These are phyloP conservation scores for Sarcoramphus papa DNA, from an alignment of 2,797 vertebrate genomes.

Conservation along the genomic window DNA sequence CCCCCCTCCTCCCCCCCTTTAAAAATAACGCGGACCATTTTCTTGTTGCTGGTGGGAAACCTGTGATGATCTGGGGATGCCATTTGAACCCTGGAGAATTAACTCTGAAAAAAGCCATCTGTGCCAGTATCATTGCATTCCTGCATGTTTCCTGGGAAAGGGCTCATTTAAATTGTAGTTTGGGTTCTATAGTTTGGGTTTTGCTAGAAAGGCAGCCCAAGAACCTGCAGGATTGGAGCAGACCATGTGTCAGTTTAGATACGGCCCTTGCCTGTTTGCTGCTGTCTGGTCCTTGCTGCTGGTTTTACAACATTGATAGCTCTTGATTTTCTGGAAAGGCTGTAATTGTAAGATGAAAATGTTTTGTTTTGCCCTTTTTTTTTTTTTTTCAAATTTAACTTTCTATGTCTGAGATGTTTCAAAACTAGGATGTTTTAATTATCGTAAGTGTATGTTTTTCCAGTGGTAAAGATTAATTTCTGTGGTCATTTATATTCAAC, in stretches of 20 bases:
- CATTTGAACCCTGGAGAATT: background rate
- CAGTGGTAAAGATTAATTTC: background rate
- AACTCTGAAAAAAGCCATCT: background rate
- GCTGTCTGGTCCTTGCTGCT: background rate
- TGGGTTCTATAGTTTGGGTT: background rate
- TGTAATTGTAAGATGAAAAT: background rate
- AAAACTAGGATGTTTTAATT: background rate
- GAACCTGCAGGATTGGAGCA: background rate
- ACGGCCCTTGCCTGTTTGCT: rapidly evolving
- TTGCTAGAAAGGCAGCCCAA: background rate
- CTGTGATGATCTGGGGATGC: background rate
- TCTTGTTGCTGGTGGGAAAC: background rate
- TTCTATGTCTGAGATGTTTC: background rate
- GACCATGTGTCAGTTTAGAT: background rate
- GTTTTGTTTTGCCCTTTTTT: background rate
- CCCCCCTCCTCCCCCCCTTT: rapidly evolving
- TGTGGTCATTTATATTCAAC: background rate
- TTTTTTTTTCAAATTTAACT: background rate
- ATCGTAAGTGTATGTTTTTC: background rate
- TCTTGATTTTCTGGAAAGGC: background rate
- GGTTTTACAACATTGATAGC: background rate
- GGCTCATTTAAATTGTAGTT: background rate
- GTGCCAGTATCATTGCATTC: background rate
- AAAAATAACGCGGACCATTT: background rate
- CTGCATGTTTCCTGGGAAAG: background rate